Conservation (phyloP, 2,797 vertebrate genomes). For the Synanceia verrucosa region DNA sequence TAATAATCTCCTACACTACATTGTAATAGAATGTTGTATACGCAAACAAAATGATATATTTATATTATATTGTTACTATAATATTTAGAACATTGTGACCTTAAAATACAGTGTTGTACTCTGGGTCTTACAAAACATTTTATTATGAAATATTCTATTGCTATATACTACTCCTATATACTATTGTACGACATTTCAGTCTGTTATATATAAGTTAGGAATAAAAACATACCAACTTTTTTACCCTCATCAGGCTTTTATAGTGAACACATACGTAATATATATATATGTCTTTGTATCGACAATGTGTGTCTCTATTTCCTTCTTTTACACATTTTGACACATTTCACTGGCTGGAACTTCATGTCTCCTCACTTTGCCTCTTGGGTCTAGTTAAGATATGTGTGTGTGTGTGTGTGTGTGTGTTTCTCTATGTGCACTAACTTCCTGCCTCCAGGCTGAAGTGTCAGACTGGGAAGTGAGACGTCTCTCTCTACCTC, state of each 20-base stretch:
- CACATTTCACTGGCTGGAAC: constrained; percentile 39
- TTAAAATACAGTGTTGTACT: too few relatives aligned
- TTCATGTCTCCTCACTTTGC: constrained; percentile 46
- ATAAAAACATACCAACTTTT: neutral
- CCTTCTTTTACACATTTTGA: constrained; percentile 25
- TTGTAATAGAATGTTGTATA: too few relatives aligned
- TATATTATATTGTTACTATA: too few relatives aligned
- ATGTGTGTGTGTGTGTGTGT: constrained; percentile 12
- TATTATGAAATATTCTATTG: too few relatives aligned
- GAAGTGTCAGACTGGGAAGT: constrained; percentile 61
- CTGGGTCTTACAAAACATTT: too few relatives aligned
- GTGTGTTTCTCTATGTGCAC: constrained; percentile 8
- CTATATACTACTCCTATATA: too few relatives aligned
- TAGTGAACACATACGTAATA: neutral
- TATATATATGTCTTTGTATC: constrained; percentile 18
- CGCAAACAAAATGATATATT: too few relatives aligned
- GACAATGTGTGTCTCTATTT: constrained; percentile 40
- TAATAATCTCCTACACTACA: too few relatives aligned
- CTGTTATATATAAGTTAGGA: too few relatives aligned
- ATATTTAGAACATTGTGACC: too few relatives aligned
- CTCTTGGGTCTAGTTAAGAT: constrained; percentile 50
- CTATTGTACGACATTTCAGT: too few relatives aligned
- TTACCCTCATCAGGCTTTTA: neutral
- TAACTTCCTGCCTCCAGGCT: constrained; percentile 56
- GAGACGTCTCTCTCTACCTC: constrained; percentile 55